Conservation (phyloP, 1,140 invertebrate genomes). For the Drosophila lini region DNA sequence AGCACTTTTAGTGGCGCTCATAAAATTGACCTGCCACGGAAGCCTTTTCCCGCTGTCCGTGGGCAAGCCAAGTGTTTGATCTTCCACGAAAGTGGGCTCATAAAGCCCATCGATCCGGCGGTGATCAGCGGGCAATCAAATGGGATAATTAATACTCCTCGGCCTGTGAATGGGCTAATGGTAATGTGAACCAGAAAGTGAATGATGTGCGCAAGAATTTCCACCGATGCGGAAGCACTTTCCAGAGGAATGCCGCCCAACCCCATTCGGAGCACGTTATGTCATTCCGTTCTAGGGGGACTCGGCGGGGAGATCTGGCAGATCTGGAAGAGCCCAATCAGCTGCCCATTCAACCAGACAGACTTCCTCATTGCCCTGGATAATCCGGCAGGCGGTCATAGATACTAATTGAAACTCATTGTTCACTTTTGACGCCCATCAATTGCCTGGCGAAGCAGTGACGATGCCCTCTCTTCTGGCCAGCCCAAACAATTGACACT, state of each 20-base stretch:
- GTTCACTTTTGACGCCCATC: conserved; percentile 79
- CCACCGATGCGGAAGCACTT: conserved; percentile 43
- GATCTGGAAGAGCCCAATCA: conserved; percentile 60
- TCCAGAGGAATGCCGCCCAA: conserved; percentile 19
- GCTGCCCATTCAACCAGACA: conserved; percentile 57
- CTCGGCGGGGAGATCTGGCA: not conserved
- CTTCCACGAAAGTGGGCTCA: conserved; percentile 42
- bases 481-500: conserved; percentile 71
- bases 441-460: conserved; percentile 45
- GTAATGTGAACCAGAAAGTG: conserved; percentile 20
- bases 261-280: conserved; percentile 10
- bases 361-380: conserved; percentile 71
- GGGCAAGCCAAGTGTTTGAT: conserved; percentile 71
- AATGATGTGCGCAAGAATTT: conserved; percentile 28
- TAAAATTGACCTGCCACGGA: conserved; percentile 64
- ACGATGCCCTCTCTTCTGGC: conserved; percentile 7
- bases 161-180: conserved; percentile 14
- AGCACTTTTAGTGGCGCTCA: conserved; percentile 60
- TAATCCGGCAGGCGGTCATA: conserved; percentile 58
- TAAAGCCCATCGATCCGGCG: conserved; percentile 43
- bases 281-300: conserved; percentile 25
- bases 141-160: conserved; percentile 35
- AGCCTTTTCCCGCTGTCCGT: conserved; percentile 49
- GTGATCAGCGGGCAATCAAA: conserved; percentile 46
- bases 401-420: conserved; percentile 79